Evolutionary conservation across 2,888 invertebrate species (phyloP).

Genomic region (Dilophus febrilis): DNA sequence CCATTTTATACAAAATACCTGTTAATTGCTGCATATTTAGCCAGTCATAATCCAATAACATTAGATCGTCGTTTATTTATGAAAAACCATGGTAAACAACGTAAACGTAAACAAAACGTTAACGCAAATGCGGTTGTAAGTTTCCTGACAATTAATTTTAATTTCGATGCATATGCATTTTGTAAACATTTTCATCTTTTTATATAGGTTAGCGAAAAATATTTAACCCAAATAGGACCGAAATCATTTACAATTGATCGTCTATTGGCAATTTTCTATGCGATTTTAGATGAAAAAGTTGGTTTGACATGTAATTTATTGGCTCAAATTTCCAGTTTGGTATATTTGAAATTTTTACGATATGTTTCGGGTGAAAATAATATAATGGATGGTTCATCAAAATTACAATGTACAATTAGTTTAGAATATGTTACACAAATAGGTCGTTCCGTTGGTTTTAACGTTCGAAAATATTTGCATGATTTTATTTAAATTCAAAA

Average conservation of each 20-base stretch:
- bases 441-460: slow-evolving; percentile 58
- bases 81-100: slow-evolving; percentile 57
- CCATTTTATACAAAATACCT: slow-evolving; percentile 83
- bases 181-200: neutral
- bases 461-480: slow-evolving; percentile 56
- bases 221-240: slow-evolving; percentile 61
- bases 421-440: slow-evolving; percentile 65
- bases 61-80: slow-evolving; percentile 76
- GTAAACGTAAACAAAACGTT: slow-evolving; percentile 43
- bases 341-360: slow-evolving; percentile 62
- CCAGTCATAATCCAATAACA: slow-evolving; percentile 81
- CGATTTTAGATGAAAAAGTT: slow-evolving; percentile 69
- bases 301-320: slow-evolving; percentile 74
- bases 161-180: neutral
- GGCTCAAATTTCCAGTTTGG: slow-evolving; percentile 73
- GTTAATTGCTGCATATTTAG: slow-evolving; percentile 77
- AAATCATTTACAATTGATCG: slow-evolving; percentile 68
- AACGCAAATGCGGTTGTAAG: slow-evolving; percentile 39
- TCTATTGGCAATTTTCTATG: slow-evolving; percentile 74
- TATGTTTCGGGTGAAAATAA: slow-evolving; percentile 51
- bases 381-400: slow-evolving; percentile 52
- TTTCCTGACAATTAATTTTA: neutral
- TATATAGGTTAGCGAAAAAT: slow-evolving; percentile 31
- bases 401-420: slow-evolving; percentile 72
- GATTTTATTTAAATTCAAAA: slow-evolving; percentile 39